These are phyloP conservation scores for Sturnira hondurensis DNA, from an alignment of 2,113 vertebrate genomes.

Conservation along the genomic window DNA sequence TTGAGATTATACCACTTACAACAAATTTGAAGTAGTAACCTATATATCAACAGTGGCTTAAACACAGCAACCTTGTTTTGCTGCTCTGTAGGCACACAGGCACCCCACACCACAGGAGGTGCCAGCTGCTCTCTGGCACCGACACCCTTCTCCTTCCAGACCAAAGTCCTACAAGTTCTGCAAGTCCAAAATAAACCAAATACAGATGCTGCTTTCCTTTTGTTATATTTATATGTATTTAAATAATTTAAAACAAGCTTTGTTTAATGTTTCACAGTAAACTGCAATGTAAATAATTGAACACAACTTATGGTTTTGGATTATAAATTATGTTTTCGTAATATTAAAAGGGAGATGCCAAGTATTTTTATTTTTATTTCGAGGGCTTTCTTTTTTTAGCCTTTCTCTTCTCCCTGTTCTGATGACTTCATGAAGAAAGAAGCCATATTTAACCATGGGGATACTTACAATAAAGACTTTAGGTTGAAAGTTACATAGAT, in stretches of 20 bases:
- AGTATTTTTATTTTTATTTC: neutral
- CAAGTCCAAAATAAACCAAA: neutral
- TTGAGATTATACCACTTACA: neutral
- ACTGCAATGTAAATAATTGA: neutral
- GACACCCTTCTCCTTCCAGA: neutral
- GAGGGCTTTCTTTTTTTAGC: neutral
- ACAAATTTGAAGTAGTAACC: neutral
- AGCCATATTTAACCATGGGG: neutral
- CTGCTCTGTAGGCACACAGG: neutral
- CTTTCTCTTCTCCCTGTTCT: neutral
- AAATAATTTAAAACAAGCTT: neutral
- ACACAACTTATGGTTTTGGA: neutral
- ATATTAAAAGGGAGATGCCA: neutral
- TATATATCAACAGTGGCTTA: neutral
- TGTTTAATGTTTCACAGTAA: neutral
- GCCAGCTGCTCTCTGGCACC: neutral
- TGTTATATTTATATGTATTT: neutral
- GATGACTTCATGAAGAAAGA: neutral
- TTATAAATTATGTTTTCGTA: neutral
- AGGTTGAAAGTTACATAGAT: neutral
- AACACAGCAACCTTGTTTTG: neutral
- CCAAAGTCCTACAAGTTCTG: neutral
- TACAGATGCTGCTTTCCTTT: neutral
- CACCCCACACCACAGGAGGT: fast-evolving
- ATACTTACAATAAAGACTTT: neutral